phyloP scores from a whole-genome alignment of 2,113 vertebrate species.

The Atherinomorus stipes region DNA sequence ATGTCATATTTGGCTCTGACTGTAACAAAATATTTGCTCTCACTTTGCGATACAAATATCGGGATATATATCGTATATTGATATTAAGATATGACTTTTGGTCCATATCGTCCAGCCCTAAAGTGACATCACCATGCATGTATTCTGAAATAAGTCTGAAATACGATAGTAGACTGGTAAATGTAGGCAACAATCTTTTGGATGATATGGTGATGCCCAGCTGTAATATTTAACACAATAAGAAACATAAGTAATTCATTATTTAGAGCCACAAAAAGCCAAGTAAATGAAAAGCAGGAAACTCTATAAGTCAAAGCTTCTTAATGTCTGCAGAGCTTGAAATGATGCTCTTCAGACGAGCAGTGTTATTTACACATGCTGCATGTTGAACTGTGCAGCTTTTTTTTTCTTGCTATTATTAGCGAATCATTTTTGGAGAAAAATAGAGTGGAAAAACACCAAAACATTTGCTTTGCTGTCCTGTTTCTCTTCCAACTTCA shows the following conservation, averaged over 20 bases:
- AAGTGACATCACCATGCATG: no score
- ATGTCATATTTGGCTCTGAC: no score
- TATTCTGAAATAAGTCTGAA: no score
- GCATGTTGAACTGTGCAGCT: background rate
- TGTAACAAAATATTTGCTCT: no score
- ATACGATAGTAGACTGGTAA: no score
- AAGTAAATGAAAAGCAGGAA: background rate
- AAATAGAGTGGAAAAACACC: background rate
- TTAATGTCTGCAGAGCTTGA: background rate
- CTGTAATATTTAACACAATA: background rate
- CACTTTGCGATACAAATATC: no score
- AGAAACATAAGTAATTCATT: conserved; percentile 3
- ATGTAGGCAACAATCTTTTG: no score
- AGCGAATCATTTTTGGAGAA: conserved; percentile 23
- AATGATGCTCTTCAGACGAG: background rate
- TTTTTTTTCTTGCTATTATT: conserved; percentile 12
- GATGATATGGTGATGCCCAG: no score
- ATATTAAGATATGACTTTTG: no score
- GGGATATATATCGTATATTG: no score
- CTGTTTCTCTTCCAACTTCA: conserved; percentile 39
- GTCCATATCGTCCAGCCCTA: no score
- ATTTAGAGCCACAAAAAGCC: conserved; percentile 18
- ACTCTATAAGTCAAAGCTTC: background rate
- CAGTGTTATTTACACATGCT: background rate
- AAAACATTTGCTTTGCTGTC: conserved; percentile 24